phyloP scores from a whole-genome alignment of 2,888 invertebrate genomes.

The Laspeyria flexula region DNA sequence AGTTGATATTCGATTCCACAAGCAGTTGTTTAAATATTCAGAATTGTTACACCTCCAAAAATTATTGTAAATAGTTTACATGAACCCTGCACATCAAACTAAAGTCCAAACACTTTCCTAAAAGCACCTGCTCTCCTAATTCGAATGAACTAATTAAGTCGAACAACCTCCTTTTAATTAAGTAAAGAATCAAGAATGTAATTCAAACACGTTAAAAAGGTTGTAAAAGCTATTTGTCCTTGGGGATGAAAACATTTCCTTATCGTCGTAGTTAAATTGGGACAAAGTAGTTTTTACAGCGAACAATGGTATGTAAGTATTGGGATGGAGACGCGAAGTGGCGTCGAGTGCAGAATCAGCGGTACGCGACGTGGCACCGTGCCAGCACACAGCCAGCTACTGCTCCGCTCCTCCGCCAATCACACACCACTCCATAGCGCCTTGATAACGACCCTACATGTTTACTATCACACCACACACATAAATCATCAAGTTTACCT shows the following conservation, averaged over 20 bases:
- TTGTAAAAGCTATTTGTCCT: conserved; percentile 14
- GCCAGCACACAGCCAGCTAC: conserved; percentile 57
- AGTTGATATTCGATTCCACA: no score
- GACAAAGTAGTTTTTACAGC: conserved; percentile 38
- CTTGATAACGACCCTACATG: conserved; percentile 43
- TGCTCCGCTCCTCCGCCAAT: conserved; percentile 49
- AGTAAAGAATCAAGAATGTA: conserved; percentile 16
- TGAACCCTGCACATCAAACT: no score
- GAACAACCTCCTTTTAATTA: conserved; percentile 11
- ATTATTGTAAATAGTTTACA: no score
- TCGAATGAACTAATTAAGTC: conserved; percentile 14
- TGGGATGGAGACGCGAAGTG: conserved; percentile 48
- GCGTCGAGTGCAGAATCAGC: conserved; percentile 51
- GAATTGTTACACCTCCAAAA: no score
- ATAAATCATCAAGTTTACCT: conserved; percentile 36
- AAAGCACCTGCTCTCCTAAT: not conserved
- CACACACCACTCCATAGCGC: conserved; percentile 47
- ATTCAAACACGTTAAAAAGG: conserved; percentile 17
- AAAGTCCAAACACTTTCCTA: no score
- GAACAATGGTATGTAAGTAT: conserved; percentile 40
- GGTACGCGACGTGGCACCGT: conserved; percentile 57
- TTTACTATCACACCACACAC: conserved; percentile 36
- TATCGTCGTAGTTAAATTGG: conserved; percentile 30
- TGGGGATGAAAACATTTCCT: conserved; percentile 24
- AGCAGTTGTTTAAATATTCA: no score